Conservation (phyloP, 2,888 invertebrate species). For the Chymomyza procnemis region DNA sequence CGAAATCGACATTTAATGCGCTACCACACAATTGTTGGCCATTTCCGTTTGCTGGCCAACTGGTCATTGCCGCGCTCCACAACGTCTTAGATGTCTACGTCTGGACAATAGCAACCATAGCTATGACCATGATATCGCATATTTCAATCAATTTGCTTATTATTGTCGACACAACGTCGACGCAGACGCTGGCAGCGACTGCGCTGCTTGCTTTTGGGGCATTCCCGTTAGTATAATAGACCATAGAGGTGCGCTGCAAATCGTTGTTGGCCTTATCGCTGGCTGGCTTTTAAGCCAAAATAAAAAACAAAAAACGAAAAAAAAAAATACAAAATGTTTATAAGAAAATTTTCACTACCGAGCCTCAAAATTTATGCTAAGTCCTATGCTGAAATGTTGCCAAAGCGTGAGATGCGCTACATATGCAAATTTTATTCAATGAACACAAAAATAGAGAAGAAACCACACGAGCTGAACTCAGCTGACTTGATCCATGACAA, state of each 20-base stretch:
- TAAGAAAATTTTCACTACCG: constrained; percentile 40
- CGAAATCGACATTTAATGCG: constrained; percentile 72
- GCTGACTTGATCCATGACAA: background rate
- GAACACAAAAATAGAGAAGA: background rate
- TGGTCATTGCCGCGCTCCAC: no score
- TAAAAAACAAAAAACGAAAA: no score
- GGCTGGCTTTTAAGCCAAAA: constrained; percentile 5
- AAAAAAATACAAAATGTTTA: constrained; percentile 20
- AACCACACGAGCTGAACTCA: constrained; percentile 2
- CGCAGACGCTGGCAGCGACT: constrained; percentile 24
- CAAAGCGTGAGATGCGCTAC: constrained; percentile 64
- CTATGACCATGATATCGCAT: constrained; percentile 65
- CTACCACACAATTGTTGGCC: constrained; percentile 59
- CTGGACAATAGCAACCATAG: background rate
- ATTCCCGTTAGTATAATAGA: constrained; percentile 70
- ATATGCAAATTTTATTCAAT: constrained; percentile 60
- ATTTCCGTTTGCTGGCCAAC: constrained; percentile 62
- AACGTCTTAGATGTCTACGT: constrained; percentile 13
- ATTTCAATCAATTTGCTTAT: constrained; percentile 71
- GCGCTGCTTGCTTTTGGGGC: constrained; percentile 57
- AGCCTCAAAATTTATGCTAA: constrained; percentile 30
- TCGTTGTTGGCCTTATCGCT: constrained; percentile 3
- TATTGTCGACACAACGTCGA: constrained; percentile 41
- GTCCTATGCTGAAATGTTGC: constrained; percentile 18
- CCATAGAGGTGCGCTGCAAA: constrained; percentile 67